Evolutionary conservation across 2,113 vertebrate species (phyloP), one percentile per base, ranked within the genome.

Genomic region (Crotalus helleri): DNA sequence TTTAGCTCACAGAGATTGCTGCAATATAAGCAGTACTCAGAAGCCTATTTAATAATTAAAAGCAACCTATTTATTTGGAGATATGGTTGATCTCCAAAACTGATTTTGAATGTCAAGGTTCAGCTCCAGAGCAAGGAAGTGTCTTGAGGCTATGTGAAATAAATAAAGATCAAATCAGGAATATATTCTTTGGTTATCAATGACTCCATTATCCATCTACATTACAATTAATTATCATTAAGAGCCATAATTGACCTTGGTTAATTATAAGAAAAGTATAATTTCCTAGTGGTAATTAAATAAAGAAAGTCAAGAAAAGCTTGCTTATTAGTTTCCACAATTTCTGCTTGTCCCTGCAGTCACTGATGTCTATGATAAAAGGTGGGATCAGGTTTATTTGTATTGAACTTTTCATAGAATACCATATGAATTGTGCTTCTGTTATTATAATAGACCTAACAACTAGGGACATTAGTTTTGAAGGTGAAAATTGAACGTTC

Each of bases 1-100:
- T 95, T 93, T 89, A 88, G 46, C 93, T 94, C 94, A 91, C 96
- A 90, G 49, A 91, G 90, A 94, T 92, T 69, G 91, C 93, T 96
- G 90, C 2, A 1, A 95, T 81, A 81, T 39, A 74, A 88, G 54
- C 81, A 85, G 8, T 58, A 87, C 69, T 55, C 91, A 55, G 86
- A 51, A 92, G 29, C 44, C 74, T 53, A 86, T 23, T 86, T 93
- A 85, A 86, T 90, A 90, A 85, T 91, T 55, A 49, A 46, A 91
- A 58, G 21, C 57, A 61, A 86, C 49, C 23, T 54, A 90, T 61
- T 81, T 39, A 59, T 59, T 23, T 86, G 44, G 55, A 69, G 26
- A 61, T n/a, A 90, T 89, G 61, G 29, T 21, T 92, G 49, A 57
- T 26, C 8, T 87, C 46, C 12, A 61, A 87, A 86, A 54, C 13